A percentile compares a stretch with the other conserved stretches of the same genome.
Conservation (phyloP, 2,888 invertebrate genomes). For the Cyclophora albipunctata region DNA sequence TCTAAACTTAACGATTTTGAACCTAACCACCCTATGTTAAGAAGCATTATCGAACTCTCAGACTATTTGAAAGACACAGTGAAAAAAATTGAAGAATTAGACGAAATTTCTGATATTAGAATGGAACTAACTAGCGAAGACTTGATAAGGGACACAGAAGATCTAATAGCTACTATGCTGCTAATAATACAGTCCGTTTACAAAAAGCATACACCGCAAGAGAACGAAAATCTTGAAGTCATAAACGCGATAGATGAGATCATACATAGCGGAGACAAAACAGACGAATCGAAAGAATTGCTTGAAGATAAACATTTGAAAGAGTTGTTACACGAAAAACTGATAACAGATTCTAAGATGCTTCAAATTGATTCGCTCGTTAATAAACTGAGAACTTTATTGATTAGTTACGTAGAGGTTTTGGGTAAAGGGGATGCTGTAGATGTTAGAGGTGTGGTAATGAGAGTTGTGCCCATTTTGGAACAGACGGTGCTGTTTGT, state of each 20-base stretch:
- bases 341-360: constrained; percentile 76
- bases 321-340: constrained; percentile 76
- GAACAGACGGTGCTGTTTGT: constrained; percentile 84
- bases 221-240: constrained; percentile 42
- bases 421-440: constrained; percentile 33
- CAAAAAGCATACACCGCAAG: constrained; percentile 53
- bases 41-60: constrained; percentile 39
- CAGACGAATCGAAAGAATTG: constrained; percentile 65
- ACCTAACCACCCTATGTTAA: constrained; percentile 49
- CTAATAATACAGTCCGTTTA: constrained; percentile 52
- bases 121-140: constrained; percentile 33
- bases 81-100: constrained; percentile 32
- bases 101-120: constrained; percentile 29
- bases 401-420: constrained; percentile 57
- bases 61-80: constrained; percentile 38
- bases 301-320: constrained; percentile 80
- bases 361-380: constrained; percentile 73
- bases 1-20: constrained; percentile 22
- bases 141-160: constrained; percentile 46
- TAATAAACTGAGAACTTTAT: constrained; percentile 50
- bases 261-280: constrained; percentile 40
- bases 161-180: constrained; percentile 50
- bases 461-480: constrained; percentile 79
- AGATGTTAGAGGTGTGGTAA: constrained; percentile 46
- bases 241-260: constrained; percentile 53